Evolutionary conservation across 2,797 vertebrate species (phyloP).

Genomic region (Taeniopygia guttata): DNA sequence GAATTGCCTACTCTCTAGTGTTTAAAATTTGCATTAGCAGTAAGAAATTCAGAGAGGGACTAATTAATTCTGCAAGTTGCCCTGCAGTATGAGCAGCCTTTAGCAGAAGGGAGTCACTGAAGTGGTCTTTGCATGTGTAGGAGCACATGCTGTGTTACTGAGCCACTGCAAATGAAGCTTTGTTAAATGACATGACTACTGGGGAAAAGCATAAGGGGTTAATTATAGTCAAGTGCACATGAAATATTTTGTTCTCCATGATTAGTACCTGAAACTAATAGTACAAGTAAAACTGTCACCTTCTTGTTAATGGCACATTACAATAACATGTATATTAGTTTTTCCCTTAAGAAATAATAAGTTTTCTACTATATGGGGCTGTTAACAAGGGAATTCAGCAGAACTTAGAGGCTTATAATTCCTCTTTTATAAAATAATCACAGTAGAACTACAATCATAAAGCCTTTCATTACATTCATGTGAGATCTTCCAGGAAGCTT

Average conservation of each 20-base stretch:
- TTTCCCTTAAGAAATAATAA: constrained; percentile 45
- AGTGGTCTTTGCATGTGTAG: background rate
- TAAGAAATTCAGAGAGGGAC: background rate
- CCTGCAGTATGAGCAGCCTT: background rate
- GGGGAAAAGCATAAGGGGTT: constrained; percentile 2
- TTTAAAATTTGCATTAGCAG: background rate
- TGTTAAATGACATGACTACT: background rate
- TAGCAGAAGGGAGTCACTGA: background rate
- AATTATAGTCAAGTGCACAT: constrained; percentile 11
- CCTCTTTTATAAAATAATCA: constrained; percentile 19
- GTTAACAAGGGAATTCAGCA: constrained; percentile 34
- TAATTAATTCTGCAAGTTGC: constrained; percentile 6
- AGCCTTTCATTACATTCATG: background rate
- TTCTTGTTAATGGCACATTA: constrained; percentile 17
- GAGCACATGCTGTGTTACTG: background rate
- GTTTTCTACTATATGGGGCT: background rate
- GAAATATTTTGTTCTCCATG: constrained; percentile 9
- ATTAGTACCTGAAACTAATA: constrained; percentile 49
- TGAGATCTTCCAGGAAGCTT: background rate
- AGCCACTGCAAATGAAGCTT: background rate
- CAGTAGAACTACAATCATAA: background rate
- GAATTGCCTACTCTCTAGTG: background rate
- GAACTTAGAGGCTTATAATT: constrained; percentile 12
- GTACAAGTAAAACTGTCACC: constrained; percentile 19
- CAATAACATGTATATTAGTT: constrained; percentile 14